Conservation (phyloP, 2,888 invertebrate species). For the Drosophila paramelanica region DNA sequence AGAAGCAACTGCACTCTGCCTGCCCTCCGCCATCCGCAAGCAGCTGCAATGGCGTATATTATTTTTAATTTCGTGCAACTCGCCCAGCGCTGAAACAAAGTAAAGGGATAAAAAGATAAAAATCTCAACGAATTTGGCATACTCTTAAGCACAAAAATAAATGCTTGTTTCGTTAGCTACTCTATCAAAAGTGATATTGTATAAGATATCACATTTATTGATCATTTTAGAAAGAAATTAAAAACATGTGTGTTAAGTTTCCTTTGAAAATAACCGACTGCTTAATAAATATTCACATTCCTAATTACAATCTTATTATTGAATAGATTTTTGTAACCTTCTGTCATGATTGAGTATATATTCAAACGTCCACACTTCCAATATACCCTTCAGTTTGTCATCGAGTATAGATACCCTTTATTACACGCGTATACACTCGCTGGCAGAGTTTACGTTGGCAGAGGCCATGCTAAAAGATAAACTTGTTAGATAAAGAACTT, state of each 20-base stretch:
- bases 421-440: neutral
- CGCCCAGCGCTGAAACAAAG: constrained; percentile 27
- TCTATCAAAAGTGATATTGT: too few relatives aligned
- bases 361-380: too few relatives aligned
- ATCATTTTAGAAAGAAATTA: too few relatives aligned
- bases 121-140: constrained; percentile 27
- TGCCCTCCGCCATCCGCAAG: neutral
- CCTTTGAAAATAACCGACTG: too few relatives aligned
- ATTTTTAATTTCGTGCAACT: constrained; percentile 63
- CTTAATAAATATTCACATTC: too few relatives aligned
- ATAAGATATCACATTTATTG: neutral
- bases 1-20: constrained; percentile 26
- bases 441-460: constrained; percentile 1
- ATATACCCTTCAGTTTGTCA: too few relatives aligned
- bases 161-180: neutral
- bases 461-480: neutral
- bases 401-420: too few relatives aligned
- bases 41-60: constrained; percentile 41
- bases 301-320: too few relatives aligned
- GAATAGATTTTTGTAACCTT: too few relatives aligned
- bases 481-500: constrained; percentile 4
- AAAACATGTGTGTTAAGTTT: too few relatives aligned
- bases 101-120: neutral
- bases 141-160: constrained; percentile 2
- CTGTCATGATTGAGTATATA: too few relatives aligned